Conservation (phyloP, 2,888 invertebrate genomes). For the Falcaria lacertinaria region DNA sequence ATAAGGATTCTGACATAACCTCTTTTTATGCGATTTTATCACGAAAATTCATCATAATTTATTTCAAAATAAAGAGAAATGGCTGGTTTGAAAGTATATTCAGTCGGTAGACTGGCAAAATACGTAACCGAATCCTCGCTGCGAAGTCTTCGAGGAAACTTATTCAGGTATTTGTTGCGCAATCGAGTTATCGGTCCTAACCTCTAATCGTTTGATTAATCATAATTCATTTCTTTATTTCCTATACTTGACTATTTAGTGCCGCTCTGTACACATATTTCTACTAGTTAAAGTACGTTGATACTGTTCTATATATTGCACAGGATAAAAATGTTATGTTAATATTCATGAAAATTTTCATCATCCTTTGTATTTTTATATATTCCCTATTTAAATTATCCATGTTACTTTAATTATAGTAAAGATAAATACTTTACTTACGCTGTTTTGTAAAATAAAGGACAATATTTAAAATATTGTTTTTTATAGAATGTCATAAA, state of each 20-base stretch:
- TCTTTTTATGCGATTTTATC: slow-evolving; percentile 24
- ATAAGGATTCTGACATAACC: slow-evolving; percentile 46
- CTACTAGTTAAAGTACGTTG: not conserved
- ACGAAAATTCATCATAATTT: slow-evolving; percentile 18
- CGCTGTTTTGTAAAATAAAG: too few species aligned
- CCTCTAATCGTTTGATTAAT: slow-evolving; percentile 23
- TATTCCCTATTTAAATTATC: too few species aligned
- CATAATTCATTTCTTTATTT: slow-evolving; percentile 14
- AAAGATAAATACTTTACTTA: too few species aligned
- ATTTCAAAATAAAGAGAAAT: slow-evolving; percentile 40
- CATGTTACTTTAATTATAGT: too few species aligned
- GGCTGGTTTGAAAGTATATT: slow-evolving; percentile 75
- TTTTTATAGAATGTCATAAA: too few species aligned
- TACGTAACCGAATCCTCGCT: slow-evolving; percentile 68
- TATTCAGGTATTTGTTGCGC: slow-evolving; percentile 76
- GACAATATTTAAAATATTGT: too few species aligned
- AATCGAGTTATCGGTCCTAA: slow-evolving; percentile 43
- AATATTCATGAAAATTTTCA: too few species aligned
- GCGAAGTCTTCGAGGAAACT: slow-evolving; percentile 54
- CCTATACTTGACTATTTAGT: slow-evolving; percentile 3
- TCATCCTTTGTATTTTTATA: too few species aligned
- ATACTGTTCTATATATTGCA: too few species aligned
- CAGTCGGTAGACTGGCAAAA: slow-evolving; percentile 67
- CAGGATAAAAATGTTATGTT: too few species aligned
- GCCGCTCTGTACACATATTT: not conserved